Base-by-base conservation (phyloP, 2,113 vertebrate species). In the Cynoglossus semilaevis region DNA sequence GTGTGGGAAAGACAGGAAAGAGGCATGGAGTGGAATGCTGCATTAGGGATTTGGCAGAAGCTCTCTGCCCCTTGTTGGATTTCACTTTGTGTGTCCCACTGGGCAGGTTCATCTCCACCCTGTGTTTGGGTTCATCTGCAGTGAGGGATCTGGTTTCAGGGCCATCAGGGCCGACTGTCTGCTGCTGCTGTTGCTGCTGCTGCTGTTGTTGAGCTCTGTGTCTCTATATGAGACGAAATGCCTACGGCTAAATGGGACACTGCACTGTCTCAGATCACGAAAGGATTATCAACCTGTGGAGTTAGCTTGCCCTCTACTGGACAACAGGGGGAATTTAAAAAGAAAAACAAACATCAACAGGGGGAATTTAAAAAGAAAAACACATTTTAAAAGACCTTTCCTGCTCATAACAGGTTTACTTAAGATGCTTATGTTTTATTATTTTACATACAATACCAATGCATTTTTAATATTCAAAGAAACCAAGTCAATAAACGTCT, bases 91-190 rank as follows among this genome's bases (percentile, higher is more conserved):
- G 72, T 64, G 64, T 81, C 85, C 82, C 81, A 57, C 60, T 45
- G 76, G 80, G 73, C 78, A 63, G 71, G 64, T 80, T 72, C 46
- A 66, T 82, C 88, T 84, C 77, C 82, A 81, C 79, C 68, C 78
- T 48, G 60, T 90, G 85, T 90, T 89, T 90, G 85, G 86, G 85
- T 89, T 88, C 81, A 86, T 89, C 88, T 85, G 90, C 89, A 88
- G 81, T 84, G 87, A 60, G 42, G 74, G 87, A 89, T 90, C 87
- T 70, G 71, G 72, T 91, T 91, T 89, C 89, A 87, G 81, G 79
- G 78, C 78, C 58, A 65, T 66, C 66, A 38, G 66, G 67, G 77
- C 65, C 41, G 79, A 78, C 80, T 86, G 74, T 68, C 62, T 68
- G 69, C 77, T 69, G 52, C 77, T 66, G 69, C 58, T 67, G 40